Evolutionary conservation across 2,797 vertebrate genomes (phyloP).

Genomic region (Agapornis canus): DNA sequence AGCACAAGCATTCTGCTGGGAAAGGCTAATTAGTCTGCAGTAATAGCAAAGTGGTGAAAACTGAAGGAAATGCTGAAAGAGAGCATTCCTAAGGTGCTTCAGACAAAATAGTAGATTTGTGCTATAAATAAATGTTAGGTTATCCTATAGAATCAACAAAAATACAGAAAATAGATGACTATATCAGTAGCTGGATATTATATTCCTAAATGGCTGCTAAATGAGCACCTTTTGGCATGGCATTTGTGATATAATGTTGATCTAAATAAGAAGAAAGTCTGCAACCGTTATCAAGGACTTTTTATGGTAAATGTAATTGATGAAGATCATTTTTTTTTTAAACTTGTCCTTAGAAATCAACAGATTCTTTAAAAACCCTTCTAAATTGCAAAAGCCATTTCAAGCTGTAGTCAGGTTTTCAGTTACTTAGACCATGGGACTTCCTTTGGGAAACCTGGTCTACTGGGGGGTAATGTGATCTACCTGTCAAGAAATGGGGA

Average conservation of each 20-base stretch:
- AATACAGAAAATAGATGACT: not conserved
- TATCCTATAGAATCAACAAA: not conserved
- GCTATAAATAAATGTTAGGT: not conserved
- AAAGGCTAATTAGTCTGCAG: slow-evolving; percentile 61
- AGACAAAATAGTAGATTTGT: not conserved
- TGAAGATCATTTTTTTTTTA: not conserved
- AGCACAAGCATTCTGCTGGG: slow-evolving; percentile 30
- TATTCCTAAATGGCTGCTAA: not conserved
- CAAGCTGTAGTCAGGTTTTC: not conserved
- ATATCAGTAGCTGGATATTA: not conserved
- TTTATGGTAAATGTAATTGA: not conserved
- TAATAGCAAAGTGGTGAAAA: slow-evolving; percentile 41
- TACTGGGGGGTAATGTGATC: not conserved
- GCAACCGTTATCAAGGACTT: not conserved
- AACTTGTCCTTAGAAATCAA: not conserved
- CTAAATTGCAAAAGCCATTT: not conserved
- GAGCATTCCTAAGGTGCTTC: not conserved
- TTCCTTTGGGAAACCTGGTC: not conserved
- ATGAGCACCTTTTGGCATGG: not conserved
- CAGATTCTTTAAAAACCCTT: not conserved
- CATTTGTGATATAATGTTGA: not conserved
- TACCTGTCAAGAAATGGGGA: not conserved
- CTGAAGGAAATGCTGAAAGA: slow-evolving; percentile 15
- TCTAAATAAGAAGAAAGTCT: not conserved
- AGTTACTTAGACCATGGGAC: not conserved